Base-by-base conservation (phyloP, 1,140 invertebrate genomes). In the Heterodera schachtii region DNA sequence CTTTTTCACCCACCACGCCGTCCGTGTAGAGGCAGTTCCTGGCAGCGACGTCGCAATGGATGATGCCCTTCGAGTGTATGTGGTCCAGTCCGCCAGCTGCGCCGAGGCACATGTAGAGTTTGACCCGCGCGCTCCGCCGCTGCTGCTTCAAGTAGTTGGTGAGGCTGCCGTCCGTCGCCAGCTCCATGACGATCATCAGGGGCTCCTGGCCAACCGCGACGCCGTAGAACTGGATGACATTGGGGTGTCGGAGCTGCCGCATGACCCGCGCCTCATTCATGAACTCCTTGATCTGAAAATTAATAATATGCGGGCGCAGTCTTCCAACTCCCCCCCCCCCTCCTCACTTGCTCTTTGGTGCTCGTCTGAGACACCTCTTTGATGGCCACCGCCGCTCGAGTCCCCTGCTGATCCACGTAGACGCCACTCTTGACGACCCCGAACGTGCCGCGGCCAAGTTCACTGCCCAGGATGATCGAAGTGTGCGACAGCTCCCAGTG, bases 221-320 rank as follows among this genome's bases (percentile, higher is more conserved):
- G 6, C 83, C 83, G 41, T 83, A 85, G n/a, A 84, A 64, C n/a
- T 82, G 77, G n/a, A 84, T 70, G n/a, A 84, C 73, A 46, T 85
- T 84, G 3, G 75, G 71, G 52, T 84, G 83, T 9, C 83, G 57
- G 3, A 84, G 73, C 6, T 85, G 70, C 11, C 83, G 73, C 83
- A 84, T 84, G 46, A 84, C 60, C n/a, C 83, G 73, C 16, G 83
- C 83, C 71, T 84, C 83, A 31, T 60, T 41, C 73, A 85, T 86
- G 19, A 84, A 64, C 46, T 86, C 81, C 16, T 83, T 86, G 71
- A 82, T 73, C 73, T 86, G 16, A 64, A 64, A 64, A 64, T 49
- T 8, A 73, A 70, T 44, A 83, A 19, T 6, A 64, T 5, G 11
- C 13, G 16, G 16, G 5, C 16, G 57, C 4, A 64, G 5, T 3